Conservation (phyloP, 2,113 vertebrate species). For the Aspidoscelis tigris region DNA sequence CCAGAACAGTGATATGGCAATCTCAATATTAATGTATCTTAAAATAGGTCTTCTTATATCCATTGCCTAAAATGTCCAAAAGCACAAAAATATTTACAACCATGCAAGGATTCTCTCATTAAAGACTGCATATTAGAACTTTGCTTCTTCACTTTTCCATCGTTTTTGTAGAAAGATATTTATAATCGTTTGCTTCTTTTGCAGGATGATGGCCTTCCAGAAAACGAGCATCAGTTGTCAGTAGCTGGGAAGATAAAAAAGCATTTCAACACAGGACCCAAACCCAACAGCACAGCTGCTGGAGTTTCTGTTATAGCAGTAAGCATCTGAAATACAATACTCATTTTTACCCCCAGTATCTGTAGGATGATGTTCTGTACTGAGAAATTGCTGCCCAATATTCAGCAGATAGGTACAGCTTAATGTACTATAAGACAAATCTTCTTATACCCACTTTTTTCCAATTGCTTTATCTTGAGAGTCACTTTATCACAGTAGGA, state of each 20-base stretch:
- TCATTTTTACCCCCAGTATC: conserved; percentile 45
- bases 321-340: conserved; percentile 82
- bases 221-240: conserved; percentile 90
- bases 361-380: conserved; percentile 39
- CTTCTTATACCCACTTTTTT: conserved; percentile 28
- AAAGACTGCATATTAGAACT: not conserved
- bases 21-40: not conserved
- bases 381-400: conserved; percentile 45
- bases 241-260: conserved; percentile 98
- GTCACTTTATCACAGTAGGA: conserved; percentile 62
- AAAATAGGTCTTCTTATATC: not conserved
- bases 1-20: not conserved
- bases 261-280: conserved; percentile 93
- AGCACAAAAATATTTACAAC: not conserved
- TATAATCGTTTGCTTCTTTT: conserved; percentile 44
- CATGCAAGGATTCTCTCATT: not conserved
- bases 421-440: conserved; percentile 6
- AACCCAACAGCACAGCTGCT: conserved; percentile 87
- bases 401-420: conserved; percentile 54
- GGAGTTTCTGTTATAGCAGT: conserved; percentile 97
- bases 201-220: conserved; percentile 90
- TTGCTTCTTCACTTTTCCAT: conserved; percentile 20
- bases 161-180: not conserved
- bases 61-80: not conserved
- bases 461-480: conserved; percentile 50